These are phyloP conservation scores for Tiliacea aurago DNA, from an alignment of 2,888 invertebrate genomes.

Conservation along the genomic window DNA sequence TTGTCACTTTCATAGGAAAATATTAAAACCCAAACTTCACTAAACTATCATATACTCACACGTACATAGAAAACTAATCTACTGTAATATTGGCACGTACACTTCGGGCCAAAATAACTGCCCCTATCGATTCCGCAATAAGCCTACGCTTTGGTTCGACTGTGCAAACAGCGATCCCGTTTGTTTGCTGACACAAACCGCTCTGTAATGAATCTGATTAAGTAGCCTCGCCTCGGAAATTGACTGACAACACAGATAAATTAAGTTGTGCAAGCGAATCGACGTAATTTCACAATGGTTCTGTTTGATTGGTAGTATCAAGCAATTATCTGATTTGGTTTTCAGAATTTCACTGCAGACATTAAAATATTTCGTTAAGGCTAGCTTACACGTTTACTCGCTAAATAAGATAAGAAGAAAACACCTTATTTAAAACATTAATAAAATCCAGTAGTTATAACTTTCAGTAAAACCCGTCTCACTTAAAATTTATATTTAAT, in stretches of 20 bases:
- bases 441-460: neutral
- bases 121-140: constrained; percentile 74
- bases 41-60: constrained; percentile 20
- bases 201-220: constrained; percentile 88
- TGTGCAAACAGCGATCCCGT: constrained; percentile 68
- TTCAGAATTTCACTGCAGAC: neutral
- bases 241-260: constrained; percentile 72
- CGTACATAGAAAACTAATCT: constrained; percentile 50
- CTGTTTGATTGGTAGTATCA: constrained; percentile 40
- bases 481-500: neutral
- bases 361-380: neutral
- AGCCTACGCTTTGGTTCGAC: constrained; percentile 61
- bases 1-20: neutral
- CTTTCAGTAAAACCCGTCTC: neutral
- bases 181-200: constrained; percentile 78
- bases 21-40: neutral
- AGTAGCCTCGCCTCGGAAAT: constrained; percentile 82
- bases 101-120: constrained; percentile 73
- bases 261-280: constrained; percentile 70
- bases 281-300: constrained; percentile 57
- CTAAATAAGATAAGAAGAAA: neutral
- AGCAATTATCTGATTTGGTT: constrained; percentile 10
- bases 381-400: too few relatives aligned
- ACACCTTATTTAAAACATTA: neutral
- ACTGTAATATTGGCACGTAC: constrained; percentile 65